phyloP scores from a whole-genome alignment of 2,113 vertebrate genomes.

The Lepisosteus osseus region DNA sequence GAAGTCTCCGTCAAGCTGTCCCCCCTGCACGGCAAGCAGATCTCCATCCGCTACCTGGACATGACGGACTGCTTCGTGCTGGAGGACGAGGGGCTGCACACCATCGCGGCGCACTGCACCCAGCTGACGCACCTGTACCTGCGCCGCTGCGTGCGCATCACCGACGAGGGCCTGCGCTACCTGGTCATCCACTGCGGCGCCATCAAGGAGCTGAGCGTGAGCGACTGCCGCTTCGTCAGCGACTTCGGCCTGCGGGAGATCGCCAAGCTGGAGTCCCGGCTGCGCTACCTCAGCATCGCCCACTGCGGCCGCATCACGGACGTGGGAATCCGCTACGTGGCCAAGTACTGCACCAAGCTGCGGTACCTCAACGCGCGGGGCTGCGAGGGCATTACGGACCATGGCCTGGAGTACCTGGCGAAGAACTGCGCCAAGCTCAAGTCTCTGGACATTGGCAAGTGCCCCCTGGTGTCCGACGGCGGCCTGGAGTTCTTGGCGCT shows the following conservation, averaged over 20 bases:
- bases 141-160: conserved; percentile 89
- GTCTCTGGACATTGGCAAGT: conserved; percentile 92
- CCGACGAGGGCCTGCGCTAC: conserved; percentile 90
- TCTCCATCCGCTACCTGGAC: conserved; percentile 89
- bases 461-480: conserved; percentile 88
- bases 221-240: conserved; percentile 90
- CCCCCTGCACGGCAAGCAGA: conserved; percentile 87
- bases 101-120: conserved; percentile 93
- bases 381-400: conserved; percentile 96
- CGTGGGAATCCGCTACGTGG: conserved; percentile 91
- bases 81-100: conserved; percentile 89
- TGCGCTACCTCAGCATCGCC: conserved; percentile 93
- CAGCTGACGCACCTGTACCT: conserved; percentile 94
- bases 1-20: conserved; percentile 87
- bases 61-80: conserved; percentile 96
- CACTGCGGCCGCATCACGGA: conserved; percentile 95
- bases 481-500: conserved; percentile 89
- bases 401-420: conserved; percentile 88
- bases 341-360: conserved; percentile 92
- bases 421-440: conserved; percentile 93
- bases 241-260: conserved; percentile 94
- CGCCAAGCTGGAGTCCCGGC: conserved; percentile 87
- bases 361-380: conserved; percentile 96
- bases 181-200: conserved; percentile 88
- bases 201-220: conserved; percentile 88